Evolutionary conservation across 2,113 vertebrate species (phyloP).

Genomic region (Bujurquina vittata): DNA sequence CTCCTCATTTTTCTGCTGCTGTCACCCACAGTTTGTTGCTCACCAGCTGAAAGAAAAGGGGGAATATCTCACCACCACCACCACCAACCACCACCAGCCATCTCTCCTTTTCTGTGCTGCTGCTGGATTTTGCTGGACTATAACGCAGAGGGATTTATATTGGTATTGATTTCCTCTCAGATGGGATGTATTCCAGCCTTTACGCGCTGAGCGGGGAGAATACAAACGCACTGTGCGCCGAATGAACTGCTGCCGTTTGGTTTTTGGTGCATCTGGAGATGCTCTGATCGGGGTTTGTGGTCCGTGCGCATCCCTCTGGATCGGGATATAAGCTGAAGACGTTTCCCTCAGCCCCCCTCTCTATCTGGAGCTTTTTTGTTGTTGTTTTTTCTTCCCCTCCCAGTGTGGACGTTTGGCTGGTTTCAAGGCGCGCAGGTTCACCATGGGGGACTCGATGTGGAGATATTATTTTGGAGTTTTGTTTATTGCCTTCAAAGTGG

Average conservation of each 20-base stretch:
- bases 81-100: slow-evolving; percentile 14
- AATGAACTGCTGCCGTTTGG: slow-evolving; percentile 66
- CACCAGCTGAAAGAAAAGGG: slow-evolving; percentile 48
- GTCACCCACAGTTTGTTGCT: slow-evolving; percentile 59
- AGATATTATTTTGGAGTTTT: slow-evolving; percentile 94
- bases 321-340: slow-evolving; percentile 64
- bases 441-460: slow-evolving; percentile 90
- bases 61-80: slow-evolving; percentile 56
- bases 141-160: slow-evolving; percentile 73
- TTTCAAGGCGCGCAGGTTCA: slow-evolving; percentile 60
- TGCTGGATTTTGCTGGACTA: slow-evolving; percentile 67
- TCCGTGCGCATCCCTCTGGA: slow-evolving; percentile 32
- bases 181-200: slow-evolving; percentile 70
- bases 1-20: slow-evolving; percentile 50
- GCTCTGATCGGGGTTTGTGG: slow-evolving; percentile 52
- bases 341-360: not conserved
- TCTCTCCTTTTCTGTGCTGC: slow-evolving; percentile 29
- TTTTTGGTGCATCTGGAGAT: slow-evolving; percentile 60
- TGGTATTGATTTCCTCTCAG: slow-evolving; percentile 45
- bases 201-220: slow-evolving; percentile 60
- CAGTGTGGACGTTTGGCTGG: slow-evolving; percentile 15
- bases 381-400: slow-evolving; percentile 1
- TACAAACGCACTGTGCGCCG: slow-evolving; percentile 45
- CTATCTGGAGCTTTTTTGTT: not conserved
- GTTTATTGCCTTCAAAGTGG: slow-evolving; percentile 92